Base-by-base conservation (phyloP, 2,113 vertebrate species). In the Ia io region DNA sequence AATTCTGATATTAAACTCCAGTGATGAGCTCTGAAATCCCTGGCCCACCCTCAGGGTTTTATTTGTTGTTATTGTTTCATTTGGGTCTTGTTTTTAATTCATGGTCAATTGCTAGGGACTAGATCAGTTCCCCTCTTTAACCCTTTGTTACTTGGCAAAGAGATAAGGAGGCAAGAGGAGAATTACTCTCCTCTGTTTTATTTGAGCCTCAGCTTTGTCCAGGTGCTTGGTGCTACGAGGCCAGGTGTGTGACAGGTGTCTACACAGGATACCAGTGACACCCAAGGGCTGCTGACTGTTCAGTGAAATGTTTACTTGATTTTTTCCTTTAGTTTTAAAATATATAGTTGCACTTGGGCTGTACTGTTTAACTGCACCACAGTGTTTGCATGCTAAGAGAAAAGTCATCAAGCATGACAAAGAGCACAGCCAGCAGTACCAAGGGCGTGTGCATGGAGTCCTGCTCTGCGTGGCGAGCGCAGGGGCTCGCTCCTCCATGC, bases 261-360 rank as follows among this genome's bases (percentile, higher is more conserved):
- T 63, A 3, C 37, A 11, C 77, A 49, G 63, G 93, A 88, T 70
- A 49, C 78, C 78, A 30, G 35, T 49, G 65, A 61, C 84, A 90
- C 77, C 51, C 92, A 71, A 56, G 80, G 95, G 92, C 97, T 96
- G 63, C 77, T 65, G 93, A 97, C 95, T 97, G 77, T 96, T 97
- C 94, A 42, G 44, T 90, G 88, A 97, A 93, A 90, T 93, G 95
- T 97, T 97, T 97, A 97, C 97, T 95, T 91, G 78, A 69, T 97
- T 95, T 96, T 79, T 71, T 86, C 44, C 42, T 80, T 95, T 77
- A 20, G 23, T 92, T 92, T 74, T 86, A 53, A 90, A 82, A 88
- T 85, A 59, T 2, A 5, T 74, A 69, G n/a, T 49, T 94, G 77
- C 35, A 59, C 71, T 96, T 91, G 86, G 59, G 44, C 30, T 79